phyloP scores from a whole-genome alignment of 1,140 invertebrate species.

The Delia radicum region DNA sequence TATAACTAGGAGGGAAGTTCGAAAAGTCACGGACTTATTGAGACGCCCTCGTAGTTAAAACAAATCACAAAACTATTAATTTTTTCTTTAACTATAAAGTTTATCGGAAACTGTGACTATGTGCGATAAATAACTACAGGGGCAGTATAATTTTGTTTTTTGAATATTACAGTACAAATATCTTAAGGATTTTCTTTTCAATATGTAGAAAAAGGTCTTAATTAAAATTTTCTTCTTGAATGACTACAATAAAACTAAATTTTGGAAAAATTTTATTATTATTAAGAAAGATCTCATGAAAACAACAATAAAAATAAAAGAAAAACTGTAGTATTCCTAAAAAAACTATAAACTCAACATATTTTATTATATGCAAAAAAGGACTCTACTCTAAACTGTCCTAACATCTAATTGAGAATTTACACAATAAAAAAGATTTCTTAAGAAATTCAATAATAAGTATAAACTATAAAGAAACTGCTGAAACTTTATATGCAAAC shows the following conservation, averaged over 20 bases:
- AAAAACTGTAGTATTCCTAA: not conserved
- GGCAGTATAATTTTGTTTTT: too few species aligned
- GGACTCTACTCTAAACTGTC: too few species aligned
- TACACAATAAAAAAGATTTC: not conserved
- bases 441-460: not conserved
- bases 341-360: not conserved
- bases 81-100: not conserved
- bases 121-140: not conserved
- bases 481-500: constrained; percentile 14
- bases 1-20: too few species aligned
- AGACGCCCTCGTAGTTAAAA: too few species aligned
- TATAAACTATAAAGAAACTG: constrained; percentile 4
- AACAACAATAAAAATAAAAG: not conserved
- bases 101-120: not conserved
- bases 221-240: not conserved
- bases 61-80: too few species aligned
- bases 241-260: not conserved
- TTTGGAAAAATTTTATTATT: not conserved
- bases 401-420: too few species aligned
- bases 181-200: not conserved
- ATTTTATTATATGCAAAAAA: not conserved
- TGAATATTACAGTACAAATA: too few species aligned
- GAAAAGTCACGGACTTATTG: too few species aligned
- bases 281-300: not conserved
- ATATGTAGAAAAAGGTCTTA: not conserved